Base-by-base conservation (phyloP, 2,113 vertebrate species). In the Centropus bengalensis region DNA sequence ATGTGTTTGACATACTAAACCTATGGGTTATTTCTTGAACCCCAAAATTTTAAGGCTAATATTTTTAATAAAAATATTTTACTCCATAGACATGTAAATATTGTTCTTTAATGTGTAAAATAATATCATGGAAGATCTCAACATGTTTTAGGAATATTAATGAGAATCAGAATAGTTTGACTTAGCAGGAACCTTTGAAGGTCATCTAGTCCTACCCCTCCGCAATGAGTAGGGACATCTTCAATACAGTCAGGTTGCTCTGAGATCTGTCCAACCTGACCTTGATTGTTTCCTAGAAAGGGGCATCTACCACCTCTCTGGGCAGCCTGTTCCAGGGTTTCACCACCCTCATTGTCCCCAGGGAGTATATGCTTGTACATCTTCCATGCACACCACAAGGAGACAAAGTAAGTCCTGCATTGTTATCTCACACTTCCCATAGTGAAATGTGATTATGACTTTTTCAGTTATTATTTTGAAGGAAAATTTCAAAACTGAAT, bases 41-140 rank as follows among this genome's bases (percentile, higher is more conserved):
- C 55, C 69, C 64, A 60, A 78, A 86, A 52, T 89, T 78, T 86
- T 52, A 93, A 92, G 27, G 56, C 11, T 92, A 86, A n/a, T 81
- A 64, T 89, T 75, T 88, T 63, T 54, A 82, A 94, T 92, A 92
- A 93, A 96, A 93, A 91, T 83, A 95, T 91, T 91, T 80, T 44
- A 60, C 56, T 81, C 63, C 30, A 71, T 56, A 93, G 76, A 91
- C 60, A 80, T 91, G 88, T 68, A 93, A 93, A 95, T 93, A 36
- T 71, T 95, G 89, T 81, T 85, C 82, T 96, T 96, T 94, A 95
- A 88, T 73, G 69, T 90, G 47, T 40, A 76, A 86, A 89, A 78
- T 30, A 89, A 88, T 58, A 75, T 88, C 88, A 94, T 78, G 52
- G 68, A 94, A 90, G 75, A 90, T 86, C 32, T 52, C 38, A 38